Percentiles rank a stretch among this genome's conserved stretches.
phyloP scores from a whole-genome alignment of 2,113 vertebrate species.

The Rhinogobius similis region DNA sequence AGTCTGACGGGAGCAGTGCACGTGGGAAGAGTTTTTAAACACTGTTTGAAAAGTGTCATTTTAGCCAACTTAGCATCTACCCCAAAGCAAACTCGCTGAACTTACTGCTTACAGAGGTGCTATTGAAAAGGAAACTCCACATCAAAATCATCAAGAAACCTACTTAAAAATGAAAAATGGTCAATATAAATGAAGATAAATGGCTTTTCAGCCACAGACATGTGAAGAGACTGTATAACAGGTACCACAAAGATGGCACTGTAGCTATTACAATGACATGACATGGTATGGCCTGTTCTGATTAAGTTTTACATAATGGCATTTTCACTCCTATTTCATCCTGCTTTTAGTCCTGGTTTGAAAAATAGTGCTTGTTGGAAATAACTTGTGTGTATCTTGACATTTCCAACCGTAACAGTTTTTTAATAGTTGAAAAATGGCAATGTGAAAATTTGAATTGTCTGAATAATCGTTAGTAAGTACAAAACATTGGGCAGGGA shows the following conservation, averaged over 20 bases:
- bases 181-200: slow-evolving; percentile 24
- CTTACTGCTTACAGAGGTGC: slow-evolving; percentile 38
- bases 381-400: no score
- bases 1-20: slow-evolving; percentile 6
- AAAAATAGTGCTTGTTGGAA: neutral
- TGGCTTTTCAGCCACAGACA: neutral
- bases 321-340: neutral
- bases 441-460: no score
- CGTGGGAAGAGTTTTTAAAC: slow-evolving; percentile 40
- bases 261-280: neutral
- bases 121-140: slow-evolving; percentile 44
- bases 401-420: no score
- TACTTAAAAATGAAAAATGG: slow-evolving; percentile 27
- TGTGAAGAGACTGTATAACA: neutral
- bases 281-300: no score
- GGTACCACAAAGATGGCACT: neutral
- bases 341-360: neutral
- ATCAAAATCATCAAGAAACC: slow-evolving; percentile 32
- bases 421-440: no score
- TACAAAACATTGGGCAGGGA: no score
- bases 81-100: slow-evolving; percentile 56
- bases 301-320: neutral
- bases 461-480: no score
- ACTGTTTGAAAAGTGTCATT: slow-evolving; percentile 17
- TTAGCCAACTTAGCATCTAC: slow-evolving; percentile 43